Percentiles rank a stretch among this genome's conserved stretches.
Conservation (phyloP, 2,113 vertebrate genomes). For the Callipepla californica region DNA sequence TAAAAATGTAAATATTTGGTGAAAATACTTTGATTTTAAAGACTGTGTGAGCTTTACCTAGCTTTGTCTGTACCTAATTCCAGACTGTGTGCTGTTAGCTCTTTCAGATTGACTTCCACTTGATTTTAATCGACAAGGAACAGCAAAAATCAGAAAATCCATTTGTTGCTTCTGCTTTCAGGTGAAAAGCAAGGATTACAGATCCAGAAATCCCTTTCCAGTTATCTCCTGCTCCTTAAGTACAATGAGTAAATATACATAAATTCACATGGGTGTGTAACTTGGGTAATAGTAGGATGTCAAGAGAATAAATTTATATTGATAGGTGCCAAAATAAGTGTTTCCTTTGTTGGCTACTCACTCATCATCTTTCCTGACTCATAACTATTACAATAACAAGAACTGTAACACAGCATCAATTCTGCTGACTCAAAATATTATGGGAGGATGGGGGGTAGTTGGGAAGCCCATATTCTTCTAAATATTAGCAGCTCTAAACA, state of each 20-base stretch:
- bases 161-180: conserved; percentile 11
- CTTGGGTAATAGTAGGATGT: background rate
- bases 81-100: background rate
- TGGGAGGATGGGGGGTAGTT: background rate
- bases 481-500: background rate
- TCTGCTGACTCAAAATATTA: background rate
- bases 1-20: background rate
- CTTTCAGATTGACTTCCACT: background rate
- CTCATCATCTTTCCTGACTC: background rate
- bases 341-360: background rate
- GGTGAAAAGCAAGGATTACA: conserved; percentile 33
- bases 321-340: conserved; percentile 19
- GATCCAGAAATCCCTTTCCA: background rate
- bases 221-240: background rate
- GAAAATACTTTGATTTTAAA: background rate
- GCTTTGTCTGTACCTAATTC: background rate
- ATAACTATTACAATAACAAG: background rate
- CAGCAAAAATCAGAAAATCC: background rate
- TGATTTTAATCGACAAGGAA: background rate
- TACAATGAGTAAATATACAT: background rate
- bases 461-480: background rate
- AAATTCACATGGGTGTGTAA: background rate
- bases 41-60: background rate
- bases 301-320: background rate
- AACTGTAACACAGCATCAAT: background rate